Conservation (phyloP, 2,113 vertebrate genomes). For the Gnathonemus echidnorhynchus region DNA sequence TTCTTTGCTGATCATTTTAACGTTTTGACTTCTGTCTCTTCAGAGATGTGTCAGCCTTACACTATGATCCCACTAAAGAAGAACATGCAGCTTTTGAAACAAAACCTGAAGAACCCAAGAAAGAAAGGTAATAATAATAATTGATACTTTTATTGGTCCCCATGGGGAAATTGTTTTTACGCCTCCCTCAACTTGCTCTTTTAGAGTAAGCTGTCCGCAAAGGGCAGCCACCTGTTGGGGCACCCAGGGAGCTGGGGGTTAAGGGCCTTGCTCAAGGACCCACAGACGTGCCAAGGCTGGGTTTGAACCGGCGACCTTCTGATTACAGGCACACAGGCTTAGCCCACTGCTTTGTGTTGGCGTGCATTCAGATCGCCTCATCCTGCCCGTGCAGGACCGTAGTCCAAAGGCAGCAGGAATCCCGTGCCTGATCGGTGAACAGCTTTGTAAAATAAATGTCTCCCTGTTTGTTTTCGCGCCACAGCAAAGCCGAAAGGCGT, state of each 20-base stretch:
- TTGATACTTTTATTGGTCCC: too few relatives aligned
- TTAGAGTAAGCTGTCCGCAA: too few relatives aligned
- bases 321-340: too few relatives aligned
- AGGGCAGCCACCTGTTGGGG: too few relatives aligned
- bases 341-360: background rate
- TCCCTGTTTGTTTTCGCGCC: background rate
- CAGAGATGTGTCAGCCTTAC: slow-evolving; percentile 78
- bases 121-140: slow-evolving; percentile 67
- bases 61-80: slow-evolving; percentile 81
- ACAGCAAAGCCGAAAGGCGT: slow-evolving; percentile 68
- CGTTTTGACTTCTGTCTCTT: background rate
- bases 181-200: too few relatives aligned
- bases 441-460: background rate
- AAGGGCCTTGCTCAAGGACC: too few relatives aligned
- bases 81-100: slow-evolving; percentile 81
- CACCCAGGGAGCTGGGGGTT: too few relatives aligned
- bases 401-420: background rate
- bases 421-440: background rate
- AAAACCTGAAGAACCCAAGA: slow-evolving; percentile 52
- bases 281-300: too few relatives aligned
- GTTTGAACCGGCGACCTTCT: too few relatives aligned
- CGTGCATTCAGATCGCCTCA: background rate
- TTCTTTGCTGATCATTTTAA: background rate
- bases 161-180: too few relatives aligned
- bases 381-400: too few relatives aligned